Evolutionary conservation across 2,113 vertebrate genomes (phyloP).

Genomic region (Anolis carolinensis): DNA sequence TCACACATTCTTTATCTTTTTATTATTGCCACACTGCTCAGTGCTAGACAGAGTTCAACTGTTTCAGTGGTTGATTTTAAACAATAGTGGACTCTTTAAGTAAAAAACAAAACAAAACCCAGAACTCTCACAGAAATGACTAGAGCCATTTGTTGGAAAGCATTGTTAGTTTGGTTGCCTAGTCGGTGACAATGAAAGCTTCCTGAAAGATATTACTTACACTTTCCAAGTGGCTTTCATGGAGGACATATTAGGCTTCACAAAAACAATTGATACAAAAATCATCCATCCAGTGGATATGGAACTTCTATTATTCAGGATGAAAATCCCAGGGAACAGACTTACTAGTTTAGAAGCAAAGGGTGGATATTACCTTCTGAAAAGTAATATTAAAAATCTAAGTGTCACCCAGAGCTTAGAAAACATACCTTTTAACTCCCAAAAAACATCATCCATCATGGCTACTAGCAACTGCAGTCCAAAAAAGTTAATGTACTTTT

Average conservation of each 20-base stretch:
- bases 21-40: neutral
- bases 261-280: neutral
- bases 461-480: no score
- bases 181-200: neutral
- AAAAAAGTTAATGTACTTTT: no score
- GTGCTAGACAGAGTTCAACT: conserved; percentile 31
- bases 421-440: no score
- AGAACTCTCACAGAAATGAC: neutral
- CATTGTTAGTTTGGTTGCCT: conserved; percentile 26
- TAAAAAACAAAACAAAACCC: conserved; percentile 17
- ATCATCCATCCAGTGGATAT: neutral
- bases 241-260: neutral
- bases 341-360: neutral
- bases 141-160: conserved; percentile 47
- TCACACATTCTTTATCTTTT: conserved; percentile 35
- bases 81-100: conserved; percentile 44
- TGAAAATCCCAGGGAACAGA: neutral
- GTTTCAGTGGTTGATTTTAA: conserved; percentile 37
- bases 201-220: neutral
- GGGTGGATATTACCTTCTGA: neutral
- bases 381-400: neutral
- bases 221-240: neutral
- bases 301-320: neutral
- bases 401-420: no score
- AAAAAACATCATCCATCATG: no score